Conservation (phyloP, 2,888 invertebrate species). For the Campoplex capitator region DNA sequence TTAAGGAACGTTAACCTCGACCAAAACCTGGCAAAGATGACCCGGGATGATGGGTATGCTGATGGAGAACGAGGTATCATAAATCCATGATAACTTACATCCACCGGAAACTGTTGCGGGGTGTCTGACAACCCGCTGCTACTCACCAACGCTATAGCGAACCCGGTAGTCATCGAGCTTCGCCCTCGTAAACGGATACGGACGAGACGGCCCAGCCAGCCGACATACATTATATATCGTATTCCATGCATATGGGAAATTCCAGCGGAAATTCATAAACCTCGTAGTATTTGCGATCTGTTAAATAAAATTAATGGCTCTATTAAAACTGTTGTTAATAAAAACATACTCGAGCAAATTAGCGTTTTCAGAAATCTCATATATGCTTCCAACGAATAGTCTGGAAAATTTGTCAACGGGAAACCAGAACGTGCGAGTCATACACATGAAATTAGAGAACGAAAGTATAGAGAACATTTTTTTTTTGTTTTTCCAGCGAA, state of each 20-base stretch:
- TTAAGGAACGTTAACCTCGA: conserved; percentile 19
- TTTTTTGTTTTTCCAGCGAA: too few species aligned
- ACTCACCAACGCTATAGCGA: conserved; percentile 46
- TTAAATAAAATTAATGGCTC: background rate
- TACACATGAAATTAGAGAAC: background rate
- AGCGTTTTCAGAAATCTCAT: too few species aligned
- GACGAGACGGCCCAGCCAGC: conserved; percentile 34
- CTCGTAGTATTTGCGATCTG: background rate
- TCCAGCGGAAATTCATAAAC: background rate
- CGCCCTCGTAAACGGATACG: conserved; percentile 62
- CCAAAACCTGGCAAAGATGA: conserved; percentile 39
- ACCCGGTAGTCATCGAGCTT: conserved; percentile 42
- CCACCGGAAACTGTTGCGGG: conserved; percentile 56
- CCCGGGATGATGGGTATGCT: conserved; percentile 30
- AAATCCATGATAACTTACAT: conserved; percentile 65
- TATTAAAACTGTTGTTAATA: too few species aligned
- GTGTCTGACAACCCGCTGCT: conserved; percentile 49
- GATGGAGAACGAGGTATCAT: conserved; percentile 47
- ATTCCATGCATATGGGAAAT: conserved; percentile 2
- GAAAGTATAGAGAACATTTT: background rate
- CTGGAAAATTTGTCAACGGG: background rate
- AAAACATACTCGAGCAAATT: too few species aligned
- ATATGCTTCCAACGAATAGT: too few species aligned
- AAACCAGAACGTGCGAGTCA: background rate
- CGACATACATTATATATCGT: conserved; percentile 14